phyloP scores from a whole-genome alignment of 2,797 vertebrate species.

The Chromis chromis region DNA sequence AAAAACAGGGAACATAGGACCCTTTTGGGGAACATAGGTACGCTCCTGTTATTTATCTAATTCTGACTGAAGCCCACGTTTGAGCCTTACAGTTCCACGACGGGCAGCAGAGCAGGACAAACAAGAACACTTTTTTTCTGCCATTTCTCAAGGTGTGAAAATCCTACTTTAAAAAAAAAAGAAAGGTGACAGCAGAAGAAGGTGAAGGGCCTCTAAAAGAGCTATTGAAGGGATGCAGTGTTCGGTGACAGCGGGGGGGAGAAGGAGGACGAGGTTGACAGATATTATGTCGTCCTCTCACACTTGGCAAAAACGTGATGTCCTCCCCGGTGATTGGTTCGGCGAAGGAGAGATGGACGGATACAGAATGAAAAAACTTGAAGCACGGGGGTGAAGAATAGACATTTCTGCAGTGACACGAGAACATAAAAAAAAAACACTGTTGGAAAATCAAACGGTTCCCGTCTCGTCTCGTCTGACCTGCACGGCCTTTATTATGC shows the following conservation, averaged over 20 bases:
- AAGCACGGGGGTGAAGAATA: constrained; percentile 12
- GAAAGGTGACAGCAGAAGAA: constrained; percentile 58
- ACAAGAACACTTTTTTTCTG: too few relatives aligned
- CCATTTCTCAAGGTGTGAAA: constrained; percentile 50
- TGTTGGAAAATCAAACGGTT: constrained; percentile 44
- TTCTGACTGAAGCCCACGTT: not conserved
- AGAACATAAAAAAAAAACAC: constrained; percentile 54
- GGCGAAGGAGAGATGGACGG: constrained; percentile 45
- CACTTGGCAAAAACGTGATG: constrained; percentile 70
- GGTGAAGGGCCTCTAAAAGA: constrained; percentile 59
- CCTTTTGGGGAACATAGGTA: too few relatives aligned
- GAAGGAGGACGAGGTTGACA: constrained; percentile 71
- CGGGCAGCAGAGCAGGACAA: constrained; percentile 34
- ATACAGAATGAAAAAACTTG: constrained; percentile 30
- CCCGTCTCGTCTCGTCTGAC: constrained; percentile 32
- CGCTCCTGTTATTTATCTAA: too few relatives aligned
- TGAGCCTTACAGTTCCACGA: not conserved
- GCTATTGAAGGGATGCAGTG: constrained; percentile 53
- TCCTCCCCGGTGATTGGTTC: constrained; percentile 77
- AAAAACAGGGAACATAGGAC: too few relatives aligned
- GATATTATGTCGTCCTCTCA: constrained; percentile 71
- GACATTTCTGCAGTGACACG: constrained; percentile 38
- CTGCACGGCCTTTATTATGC: constrained; percentile 9
- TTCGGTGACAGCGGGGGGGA: constrained; percentile 57
- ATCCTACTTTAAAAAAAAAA: constrained; percentile 21